These are phyloP conservation scores for Acridotheres tristis DNA, from an alignment of 2,797 vertebrate species.

Conservation along the genomic window DNA sequence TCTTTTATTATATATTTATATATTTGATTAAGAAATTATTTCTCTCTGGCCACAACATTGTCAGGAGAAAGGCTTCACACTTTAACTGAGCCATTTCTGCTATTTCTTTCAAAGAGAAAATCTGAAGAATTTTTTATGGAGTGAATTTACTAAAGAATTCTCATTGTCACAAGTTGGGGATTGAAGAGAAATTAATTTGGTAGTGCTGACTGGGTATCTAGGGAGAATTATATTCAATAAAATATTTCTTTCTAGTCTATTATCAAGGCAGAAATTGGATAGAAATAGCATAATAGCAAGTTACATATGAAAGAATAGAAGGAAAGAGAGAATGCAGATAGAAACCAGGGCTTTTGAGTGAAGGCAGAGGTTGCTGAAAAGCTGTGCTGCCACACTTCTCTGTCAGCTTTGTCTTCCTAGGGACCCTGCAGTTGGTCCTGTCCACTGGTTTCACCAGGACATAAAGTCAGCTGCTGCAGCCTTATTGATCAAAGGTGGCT, in stretches of 20 bases:
- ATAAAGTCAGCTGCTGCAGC: background rate
- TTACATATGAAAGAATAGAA: background rate
- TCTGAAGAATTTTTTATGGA: slow-evolving; percentile 14
- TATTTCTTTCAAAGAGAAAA: slow-evolving; percentile 27
- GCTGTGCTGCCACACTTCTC: background rate
- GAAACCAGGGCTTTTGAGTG: background rate
- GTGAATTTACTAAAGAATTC: slow-evolving; percentile 35
- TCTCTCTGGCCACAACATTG: background rate
- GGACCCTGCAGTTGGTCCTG: background rate
- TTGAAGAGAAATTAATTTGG: slow-evolving; percentile 56
- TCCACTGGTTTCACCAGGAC: background rate
- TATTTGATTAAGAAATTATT: slow-evolving; percentile 4
- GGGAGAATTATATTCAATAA: slow-evolving; percentile 25
- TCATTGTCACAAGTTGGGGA: background rate
- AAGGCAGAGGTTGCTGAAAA: background rate
- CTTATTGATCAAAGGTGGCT: background rate
- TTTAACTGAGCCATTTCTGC: background rate
- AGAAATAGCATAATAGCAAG: slow-evolving; percentile 18
- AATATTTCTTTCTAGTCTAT: slow-evolving; percentile 12
- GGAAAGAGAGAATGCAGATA: background rate
- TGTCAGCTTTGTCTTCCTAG: background rate
- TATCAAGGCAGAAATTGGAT: slow-evolving; percentile 25
- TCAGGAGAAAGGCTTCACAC: background rate
- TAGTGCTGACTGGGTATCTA: background rate
- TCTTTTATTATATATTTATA: slow-evolving; percentile 6